Base-by-base conservation (phyloP, 2,797 vertebrate genomes). In the Stomatorhinus walkeri region DNA sequence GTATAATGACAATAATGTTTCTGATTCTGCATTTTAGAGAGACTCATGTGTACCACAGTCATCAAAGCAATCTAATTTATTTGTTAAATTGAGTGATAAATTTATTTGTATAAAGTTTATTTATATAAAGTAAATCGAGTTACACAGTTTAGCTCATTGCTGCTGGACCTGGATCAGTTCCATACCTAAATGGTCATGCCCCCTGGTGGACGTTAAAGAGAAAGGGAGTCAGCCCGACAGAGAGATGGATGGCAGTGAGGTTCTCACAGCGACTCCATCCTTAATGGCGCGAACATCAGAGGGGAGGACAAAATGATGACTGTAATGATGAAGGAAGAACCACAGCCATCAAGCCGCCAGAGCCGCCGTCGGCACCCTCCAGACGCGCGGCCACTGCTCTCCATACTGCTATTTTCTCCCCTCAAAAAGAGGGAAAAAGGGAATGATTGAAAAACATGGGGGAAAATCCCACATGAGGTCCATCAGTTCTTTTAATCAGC, bases 401-500 rank as follows among this genome's bases (percentile, higher is more conserved):
- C 16, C 32, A 40, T 46, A 10, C 87, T 24, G 40, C 16, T 48
- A 68, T 87, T 87, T 49, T 64, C 56, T 49, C 10, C 40, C 56
- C 56, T 36, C 4, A 48, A 48, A 87, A 48, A 61, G 59, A 16
- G 36, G 59, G 12, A 2, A 68, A 68, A 46, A 46, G 43, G 61
- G 36, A 48, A 28, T 68, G 87, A 87, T 48, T 68, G 87, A 87
- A 87, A 46, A 40, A 68, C 59, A 40, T 46, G 59, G 36, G 36
- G 61, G 59, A 68, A 40, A 40, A 87, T 87, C 40, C 43, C 19
- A 12, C 40, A 64, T 48, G 59, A 87, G 87, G 87, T 68, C 87
- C 40, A 87, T 87, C 87, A 87, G 9, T 46, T 24, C 52, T 68
- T 68, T 87, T 87, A 87, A 87, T 87, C 56, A 87, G 56, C 87